These are phyloP conservation scores for Hippocampus kuda DNA, from an alignment of 2,797 vertebrate species.

Conservation along the genomic window DNA sequence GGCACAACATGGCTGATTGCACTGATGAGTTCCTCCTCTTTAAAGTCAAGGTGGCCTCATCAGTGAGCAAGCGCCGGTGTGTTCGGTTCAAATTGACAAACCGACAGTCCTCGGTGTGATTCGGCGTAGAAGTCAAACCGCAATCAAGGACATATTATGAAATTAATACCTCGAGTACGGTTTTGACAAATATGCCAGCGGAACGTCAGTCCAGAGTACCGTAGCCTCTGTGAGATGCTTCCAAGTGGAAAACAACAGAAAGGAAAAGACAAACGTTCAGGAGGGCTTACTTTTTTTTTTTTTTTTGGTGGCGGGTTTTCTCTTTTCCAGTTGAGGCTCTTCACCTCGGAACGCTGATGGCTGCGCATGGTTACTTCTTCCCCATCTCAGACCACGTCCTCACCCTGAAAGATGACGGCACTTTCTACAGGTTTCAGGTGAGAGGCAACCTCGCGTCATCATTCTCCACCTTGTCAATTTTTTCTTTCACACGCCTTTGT, in stretches of 20 bases:
- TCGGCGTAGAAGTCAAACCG: neutral
- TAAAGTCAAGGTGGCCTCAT: slow-evolving; percentile 45
- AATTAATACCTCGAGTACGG: neutral
- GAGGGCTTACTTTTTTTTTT: neutral
- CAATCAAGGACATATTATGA: neutral
- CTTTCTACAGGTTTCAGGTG: slow-evolving; percentile 96
- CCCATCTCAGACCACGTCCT: slow-evolving; percentile 96
- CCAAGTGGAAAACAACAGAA: neutral
- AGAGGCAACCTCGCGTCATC: neutral
- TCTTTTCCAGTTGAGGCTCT: slow-evolving; percentile 80
- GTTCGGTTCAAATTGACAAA: slow-evolving; percentile 24
- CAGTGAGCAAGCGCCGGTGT: slow-evolving; percentile 26
- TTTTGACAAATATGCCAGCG: neutral
- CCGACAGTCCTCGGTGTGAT: neutral
- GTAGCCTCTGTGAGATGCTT: neutral
- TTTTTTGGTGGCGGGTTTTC: slow-evolving; percentile 22
- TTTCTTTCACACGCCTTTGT: neutral
- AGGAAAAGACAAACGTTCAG: neutral
- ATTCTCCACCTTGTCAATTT: neutral
- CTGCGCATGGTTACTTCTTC: slow-evolving; percentile 95
- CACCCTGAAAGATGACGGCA: slow-evolving; percentile 91
- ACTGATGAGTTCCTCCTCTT: slow-evolving; percentile 47
- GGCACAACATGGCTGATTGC: slow-evolving; percentile 46
- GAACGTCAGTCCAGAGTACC: neutral
- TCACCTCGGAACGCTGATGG: slow-evolving; percentile 92